Percentiles rank a stretch among this genome's conserved stretches.
Conservation (phyloP, 2,797 vertebrate species). For the Sebastes vulpes region DNA sequence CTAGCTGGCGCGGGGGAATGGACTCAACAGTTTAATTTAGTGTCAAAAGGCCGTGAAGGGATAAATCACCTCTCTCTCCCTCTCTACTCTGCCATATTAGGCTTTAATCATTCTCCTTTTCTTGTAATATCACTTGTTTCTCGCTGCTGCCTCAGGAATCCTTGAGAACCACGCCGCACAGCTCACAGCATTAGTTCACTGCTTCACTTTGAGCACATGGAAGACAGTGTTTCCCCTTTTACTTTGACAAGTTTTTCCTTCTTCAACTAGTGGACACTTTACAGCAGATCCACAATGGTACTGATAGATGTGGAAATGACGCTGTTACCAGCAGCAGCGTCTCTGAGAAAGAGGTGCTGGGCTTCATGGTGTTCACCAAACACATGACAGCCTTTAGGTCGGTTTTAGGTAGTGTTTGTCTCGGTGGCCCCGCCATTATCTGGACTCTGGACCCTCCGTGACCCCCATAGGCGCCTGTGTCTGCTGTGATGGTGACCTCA, state of each 20-base stretch:
- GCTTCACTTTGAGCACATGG: slow-evolving; percentile 22
- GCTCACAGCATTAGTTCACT: slow-evolving; percentile 38
- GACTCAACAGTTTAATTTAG: slow-evolving; percentile 92
- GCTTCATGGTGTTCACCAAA: slow-evolving; percentile 10
- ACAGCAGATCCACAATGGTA: not conserved
- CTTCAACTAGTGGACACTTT: slow-evolving; percentile 2
- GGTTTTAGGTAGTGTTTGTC: slow-evolving; percentile 53
- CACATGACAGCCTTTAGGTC: no score
- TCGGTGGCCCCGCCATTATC: slow-evolving; percentile 73
- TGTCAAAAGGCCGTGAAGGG: slow-evolving; percentile 89
- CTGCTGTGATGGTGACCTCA: slow-evolving; percentile 55
- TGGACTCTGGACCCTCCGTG: slow-evolving; percentile 45
- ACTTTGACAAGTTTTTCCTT: not conserved
- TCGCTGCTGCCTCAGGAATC: slow-evolving; percentile 64
- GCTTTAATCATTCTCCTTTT: slow-evolving; percentile 80
- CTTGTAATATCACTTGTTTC: slow-evolving; percentile 79
- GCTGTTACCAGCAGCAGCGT: not conserved
- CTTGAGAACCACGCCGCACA: slow-evolving; percentile 39
- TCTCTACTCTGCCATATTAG: slow-evolving; percentile 79
- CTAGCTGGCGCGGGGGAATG: slow-evolving; percentile 89
- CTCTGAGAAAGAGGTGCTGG: slow-evolving; percentile 26
- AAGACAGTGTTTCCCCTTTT: slow-evolving; percentile 19
- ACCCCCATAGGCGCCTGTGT: slow-evolving; percentile 59
- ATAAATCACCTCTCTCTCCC: slow-evolving; percentile 86
- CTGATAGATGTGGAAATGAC: slow-evolving; percentile 2